Conservation (phyloP, 1,140 invertebrate genomes). For the Cyphomyrmex costatus region DNA sequence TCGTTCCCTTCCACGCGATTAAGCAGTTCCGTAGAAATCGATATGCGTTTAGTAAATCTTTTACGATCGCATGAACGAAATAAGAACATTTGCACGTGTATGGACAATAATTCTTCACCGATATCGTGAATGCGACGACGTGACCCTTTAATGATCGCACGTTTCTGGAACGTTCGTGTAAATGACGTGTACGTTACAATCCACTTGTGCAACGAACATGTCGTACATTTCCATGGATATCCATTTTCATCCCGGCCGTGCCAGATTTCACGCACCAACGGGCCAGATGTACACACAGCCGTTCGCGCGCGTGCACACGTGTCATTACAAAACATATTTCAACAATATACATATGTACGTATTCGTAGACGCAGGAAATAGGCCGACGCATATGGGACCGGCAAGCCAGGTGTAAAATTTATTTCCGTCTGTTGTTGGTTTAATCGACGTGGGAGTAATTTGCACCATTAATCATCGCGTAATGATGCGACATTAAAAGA, state of each 20-base stretch:
- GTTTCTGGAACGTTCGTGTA: conserved; percentile 20
- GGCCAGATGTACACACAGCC: neutral
- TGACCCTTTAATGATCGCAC: conserved; percentile 32
- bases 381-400: conserved; percentile 45
- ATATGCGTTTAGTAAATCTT: neutral
- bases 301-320: conserved; percentile 18
- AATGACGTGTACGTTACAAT: conserved; percentile 42
- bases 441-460: conserved; percentile 55
- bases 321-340: conserved; percentile 66
- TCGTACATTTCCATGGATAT: conserved; percentile 49
- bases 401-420: conserved; percentile 55
- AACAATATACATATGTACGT: conserved; percentile 8
- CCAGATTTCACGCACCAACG: conserved; percentile 59
- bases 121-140: neutral
- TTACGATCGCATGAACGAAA: neutral
- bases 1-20: neutral
- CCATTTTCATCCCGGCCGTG: conserved; percentile 45
- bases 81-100: neutral
- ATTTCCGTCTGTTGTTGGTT: conserved; percentile 57
- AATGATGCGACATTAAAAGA: conserved; percentile 63
- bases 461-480: conserved; percentile 55
- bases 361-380: conserved; percentile 17
- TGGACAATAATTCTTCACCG: neutral
- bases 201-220: conserved; percentile 43
- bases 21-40: neutral